Conservation (phyloP, 2,888 invertebrate genomes). For the Ophraella communa region DNA sequence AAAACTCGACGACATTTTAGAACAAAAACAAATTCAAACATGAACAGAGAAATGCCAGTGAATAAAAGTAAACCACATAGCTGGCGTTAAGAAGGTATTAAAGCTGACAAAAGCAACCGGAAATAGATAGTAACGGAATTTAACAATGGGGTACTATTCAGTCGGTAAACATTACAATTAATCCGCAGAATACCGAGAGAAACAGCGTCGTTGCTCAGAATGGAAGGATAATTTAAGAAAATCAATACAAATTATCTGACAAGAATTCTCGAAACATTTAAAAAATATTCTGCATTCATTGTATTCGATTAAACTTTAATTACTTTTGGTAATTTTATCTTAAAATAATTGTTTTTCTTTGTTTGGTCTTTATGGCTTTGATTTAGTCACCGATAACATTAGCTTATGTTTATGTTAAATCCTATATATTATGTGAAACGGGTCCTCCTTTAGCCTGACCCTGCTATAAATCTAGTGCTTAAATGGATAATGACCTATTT, state of each 20-base stretch:
- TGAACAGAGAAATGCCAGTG: constrained; percentile 10
- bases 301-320: background rate
- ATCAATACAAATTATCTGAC: background rate
- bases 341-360: too few relatives aligned
- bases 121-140: constrained; percentile 30
- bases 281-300: too few relatives aligned
- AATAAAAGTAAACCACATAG: constrained; percentile 20
- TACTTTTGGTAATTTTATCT: too few relatives aligned
- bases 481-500: too few relatives aligned
- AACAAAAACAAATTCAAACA: constrained; percentile 3
- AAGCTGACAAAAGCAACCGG: constrained; percentile 22
- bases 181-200: constrained; percentile 30
- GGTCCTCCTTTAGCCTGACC: too few relatives aligned
- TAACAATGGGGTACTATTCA: constrained; percentile 32
- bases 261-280: background rate
- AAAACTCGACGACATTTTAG: constrained; percentile 6
- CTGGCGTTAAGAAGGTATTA: constrained; percentile 21
- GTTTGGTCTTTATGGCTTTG: too few relatives aligned
- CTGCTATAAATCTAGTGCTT: too few relatives aligned
- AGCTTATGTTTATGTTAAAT: too few relatives aligned
- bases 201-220: background rate
- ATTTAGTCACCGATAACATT: too few relatives aligned
- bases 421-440: too few relatives aligned
- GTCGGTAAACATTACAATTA: constrained; percentile 37
- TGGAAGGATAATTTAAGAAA: background rate